These are phyloP conservation scores for Paracanthobrama guichenoti DNA, from an alignment of 2,113 vertebrate genomes.

Conservation along the genomic window DNA sequence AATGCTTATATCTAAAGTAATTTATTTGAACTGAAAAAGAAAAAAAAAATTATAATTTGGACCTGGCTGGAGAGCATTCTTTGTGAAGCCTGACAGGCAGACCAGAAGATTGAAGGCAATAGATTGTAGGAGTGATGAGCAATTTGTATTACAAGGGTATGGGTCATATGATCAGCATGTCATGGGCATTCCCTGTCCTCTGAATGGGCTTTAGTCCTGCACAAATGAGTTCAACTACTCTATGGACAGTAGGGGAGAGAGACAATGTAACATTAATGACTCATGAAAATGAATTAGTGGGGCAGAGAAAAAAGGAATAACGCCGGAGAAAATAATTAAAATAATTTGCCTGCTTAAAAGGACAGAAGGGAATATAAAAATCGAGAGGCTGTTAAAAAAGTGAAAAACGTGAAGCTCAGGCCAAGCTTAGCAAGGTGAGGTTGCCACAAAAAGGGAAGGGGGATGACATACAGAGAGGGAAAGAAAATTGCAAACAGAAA, in stretches of 20 bases:
- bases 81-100: constrained; percentile 16
- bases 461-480: not conserved
- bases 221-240: constrained; percentile 41
- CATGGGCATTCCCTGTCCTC: constrained; percentile 12
- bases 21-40: constrained; percentile 10
- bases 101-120: constrained; percentile 9
- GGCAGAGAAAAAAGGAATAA: constrained; percentile 25
- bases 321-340: constrained; percentile 27
- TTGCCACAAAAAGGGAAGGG: not conserved
- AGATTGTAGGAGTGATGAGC: constrained; percentile 31
- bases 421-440: not conserved
- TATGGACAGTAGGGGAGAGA: constrained; percentile 29
- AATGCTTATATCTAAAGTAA: not conserved
- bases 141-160: constrained; percentile 39
- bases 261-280: constrained; percentile 36
- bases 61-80: not conserved
- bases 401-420: not conserved
- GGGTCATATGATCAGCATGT: constrained; percentile 34
- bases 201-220: constrained; percentile 21
- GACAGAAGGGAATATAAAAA: constrained; percentile 12
- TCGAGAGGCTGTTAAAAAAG: not conserved
- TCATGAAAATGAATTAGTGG: constrained; percentile 34
- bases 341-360: constrained; percentile 34
- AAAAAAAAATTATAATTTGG: not conserved
- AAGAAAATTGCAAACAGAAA: constrained; percentile 2